Evolutionary conservation across 2,113 vertebrate genomes (phyloP).

Genomic region (Rostratula benghalensis): DNA sequence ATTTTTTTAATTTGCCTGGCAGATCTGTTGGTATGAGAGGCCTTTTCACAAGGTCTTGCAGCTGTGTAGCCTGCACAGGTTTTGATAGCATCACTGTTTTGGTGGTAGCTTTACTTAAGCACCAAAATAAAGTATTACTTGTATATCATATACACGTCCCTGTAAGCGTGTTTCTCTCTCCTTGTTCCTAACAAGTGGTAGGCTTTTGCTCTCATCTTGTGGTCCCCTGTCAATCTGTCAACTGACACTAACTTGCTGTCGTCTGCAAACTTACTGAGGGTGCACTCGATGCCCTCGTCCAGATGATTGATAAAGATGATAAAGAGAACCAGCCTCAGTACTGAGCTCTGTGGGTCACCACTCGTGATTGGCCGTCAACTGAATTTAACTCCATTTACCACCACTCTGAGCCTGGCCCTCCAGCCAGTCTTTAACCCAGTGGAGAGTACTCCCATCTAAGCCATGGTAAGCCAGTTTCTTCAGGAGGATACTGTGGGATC

Average conservation of each 20-base stretch:
- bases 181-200: background rate
- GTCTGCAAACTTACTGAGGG: no score
- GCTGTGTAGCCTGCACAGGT: background rate
- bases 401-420: no score
- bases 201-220: background rate
- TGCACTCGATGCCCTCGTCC: no score
- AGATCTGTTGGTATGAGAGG: background rate
- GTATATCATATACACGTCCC: background rate
- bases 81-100: background rate
- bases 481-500: no score
- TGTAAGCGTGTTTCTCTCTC: background rate
- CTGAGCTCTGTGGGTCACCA: no score
- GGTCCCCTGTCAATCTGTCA: background rate
- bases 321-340: no score
- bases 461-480: no score
- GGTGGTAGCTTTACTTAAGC: background rate
- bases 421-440: no score
- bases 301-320: no score
- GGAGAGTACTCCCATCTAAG: no score
- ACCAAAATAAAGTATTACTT: background rate
- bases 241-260: background rate
- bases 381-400: no score
- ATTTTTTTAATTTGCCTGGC: background rate
- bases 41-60: background rate
- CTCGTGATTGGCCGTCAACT: no score